These are phyloP conservation scores for Cacatua alba DNA, from an alignment of 2,113 vertebrate genomes.

Conservation along the genomic window DNA sequence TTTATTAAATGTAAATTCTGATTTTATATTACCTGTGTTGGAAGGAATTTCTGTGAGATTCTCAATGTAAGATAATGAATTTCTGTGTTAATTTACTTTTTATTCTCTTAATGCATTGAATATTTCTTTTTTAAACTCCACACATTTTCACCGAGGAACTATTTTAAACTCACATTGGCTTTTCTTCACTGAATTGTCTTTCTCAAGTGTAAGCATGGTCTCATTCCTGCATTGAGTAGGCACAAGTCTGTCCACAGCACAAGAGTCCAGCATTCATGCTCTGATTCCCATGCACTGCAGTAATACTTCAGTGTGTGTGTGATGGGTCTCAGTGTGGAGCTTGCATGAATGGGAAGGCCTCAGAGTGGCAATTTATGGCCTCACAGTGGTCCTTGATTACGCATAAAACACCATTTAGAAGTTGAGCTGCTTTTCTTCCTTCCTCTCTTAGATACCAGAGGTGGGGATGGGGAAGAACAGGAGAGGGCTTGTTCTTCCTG, in stretches of 20 bases:
- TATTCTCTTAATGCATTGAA: not conserved
- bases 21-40: not conserved
- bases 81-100: not conserved
- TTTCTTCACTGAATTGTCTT: not conserved
- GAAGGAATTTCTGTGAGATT: not conserved
- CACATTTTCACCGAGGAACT: not conserved
- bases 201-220: not conserved
- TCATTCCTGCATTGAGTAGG: fast-evolving
- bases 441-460: not conserved
- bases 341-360: not conserved
- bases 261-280: not conserved
- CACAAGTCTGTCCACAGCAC: not conserved
- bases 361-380: not conserved
- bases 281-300: not conserved
- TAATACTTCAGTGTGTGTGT: not conserved
- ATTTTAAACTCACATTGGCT: not conserved
- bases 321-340: not conserved
- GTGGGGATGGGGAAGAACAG: not conserved
- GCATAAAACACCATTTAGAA: not conserved
- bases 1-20: conserved; percentile 24
- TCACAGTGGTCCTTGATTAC: not conserved
- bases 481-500: not conserved
- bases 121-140: not conserved
- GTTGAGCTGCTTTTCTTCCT: not conserved
- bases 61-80: not conserved